Base-by-base conservation (phyloP, 2,797 vertebrate species). In the Ptychadena robeensis region DNA sequence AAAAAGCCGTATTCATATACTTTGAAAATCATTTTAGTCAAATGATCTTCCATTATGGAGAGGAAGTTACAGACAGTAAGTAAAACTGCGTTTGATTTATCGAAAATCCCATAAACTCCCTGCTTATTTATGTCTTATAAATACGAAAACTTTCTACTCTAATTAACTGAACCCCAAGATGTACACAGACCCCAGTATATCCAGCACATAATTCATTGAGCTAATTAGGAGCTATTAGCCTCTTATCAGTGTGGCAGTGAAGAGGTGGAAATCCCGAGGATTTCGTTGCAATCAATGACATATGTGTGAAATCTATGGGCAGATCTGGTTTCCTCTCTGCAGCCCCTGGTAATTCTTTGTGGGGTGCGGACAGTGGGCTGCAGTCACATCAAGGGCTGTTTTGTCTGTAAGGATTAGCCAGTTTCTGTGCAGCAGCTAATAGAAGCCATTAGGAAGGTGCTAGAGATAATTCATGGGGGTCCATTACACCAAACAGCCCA, bases 261-360 rank as follows among this genome's bases (percentile, higher is more conserved):
- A 71, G 67, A 87, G 87, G 91, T 90, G 93, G 87, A n/a, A 90
- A 93, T 93, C 92, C 92, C 68, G 3, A 87, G 87, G 90, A 91
- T 91, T 93, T 89, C 85, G 79, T 86, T 82, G 76, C 86, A 89
- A 88, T 90, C 87, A 88, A 87, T 87, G 86, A 67, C 86, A 78
- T 79, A 3, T 6, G 82, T 73, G 88, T 83, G 87, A 90, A 92
- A 87, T 6, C 87, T 82, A 59, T 59, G 32, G 37, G 8, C 86
- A 44, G 79, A 88, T 92, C 90, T 80, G 74, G 74, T 91, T 89
- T 93, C 74, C 53, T 32, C 65, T 70, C 25, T 63, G 27, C n/a
- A 44, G 18, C 38, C 66, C 15, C 22, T 66, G 61, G 37, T 59
- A 68, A 53, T 59, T 68, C 81, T 77, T 77, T 77, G 44, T 69